A percentile compares a stretch with the other conserved stretches of the same genome.
Evolutionary conservation across 2,797 vertebrate genomes (phyloP).

Genomic region (Muscicapa striata): DNA sequence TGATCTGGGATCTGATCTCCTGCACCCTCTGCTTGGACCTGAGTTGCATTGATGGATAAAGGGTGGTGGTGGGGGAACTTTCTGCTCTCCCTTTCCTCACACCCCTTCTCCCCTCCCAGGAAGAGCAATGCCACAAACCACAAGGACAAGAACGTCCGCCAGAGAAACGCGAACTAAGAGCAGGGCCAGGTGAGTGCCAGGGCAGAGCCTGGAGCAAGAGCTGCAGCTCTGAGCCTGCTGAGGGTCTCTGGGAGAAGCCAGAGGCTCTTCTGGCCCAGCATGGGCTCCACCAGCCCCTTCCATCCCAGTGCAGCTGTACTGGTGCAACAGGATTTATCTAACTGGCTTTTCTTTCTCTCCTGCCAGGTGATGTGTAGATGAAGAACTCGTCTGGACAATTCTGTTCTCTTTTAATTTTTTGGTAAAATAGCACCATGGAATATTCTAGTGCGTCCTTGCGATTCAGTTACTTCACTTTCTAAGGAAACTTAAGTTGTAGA

Average conservation of each 20-base stretch:
- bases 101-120: slow-evolving; percentile 70
- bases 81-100: neutral
- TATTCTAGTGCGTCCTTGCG: slow-evolving; percentile 34
- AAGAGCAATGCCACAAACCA: slow-evolving; percentile 92
- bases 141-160: slow-evolving; percentile 91
- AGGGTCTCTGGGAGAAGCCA: neutral
- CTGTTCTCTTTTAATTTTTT: slow-evolving; percentile 8
- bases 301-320: neutral
- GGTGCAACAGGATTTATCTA: neutral
- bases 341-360: neutral
- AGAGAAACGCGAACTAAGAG: slow-evolving; percentile 91
- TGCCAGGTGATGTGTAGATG: slow-evolving; percentile 15
- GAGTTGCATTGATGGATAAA: accelerated
- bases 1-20: neutral
- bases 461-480: slow-evolving; percentile 59
- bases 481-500: slow-evolving; percentile 50
- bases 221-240: neutral
- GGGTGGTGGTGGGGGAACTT: neutral
- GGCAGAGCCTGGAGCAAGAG: neutral
- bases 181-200: neutral
- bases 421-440: slow-evolving; percentile 40
- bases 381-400: slow-evolving; percentile 21
- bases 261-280: neutral
- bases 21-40: neutral
- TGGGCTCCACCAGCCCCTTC: neutral